phyloP scores from a whole-genome alignment of 2,888 invertebrate species.

The Platynereis dumerilii region DNA sequence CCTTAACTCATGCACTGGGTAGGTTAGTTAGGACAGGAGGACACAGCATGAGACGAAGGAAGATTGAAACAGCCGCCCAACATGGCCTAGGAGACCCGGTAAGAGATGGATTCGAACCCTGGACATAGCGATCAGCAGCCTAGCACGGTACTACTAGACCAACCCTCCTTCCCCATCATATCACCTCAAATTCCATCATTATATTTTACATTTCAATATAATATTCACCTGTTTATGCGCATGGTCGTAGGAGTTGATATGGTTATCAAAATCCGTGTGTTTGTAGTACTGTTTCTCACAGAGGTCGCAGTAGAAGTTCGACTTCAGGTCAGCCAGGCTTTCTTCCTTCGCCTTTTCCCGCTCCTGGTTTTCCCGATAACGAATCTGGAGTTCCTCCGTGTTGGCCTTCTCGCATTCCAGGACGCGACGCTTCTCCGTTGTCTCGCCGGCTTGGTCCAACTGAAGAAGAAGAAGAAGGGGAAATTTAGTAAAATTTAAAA shows the following conservation, averaged over 20 bases:
- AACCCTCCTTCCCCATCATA: too few relatives aligned
- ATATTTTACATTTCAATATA: too few relatives aligned
- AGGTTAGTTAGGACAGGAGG: too few relatives aligned
- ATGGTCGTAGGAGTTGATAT: conserved; percentile 38
- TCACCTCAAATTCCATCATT: too few relatives aligned
- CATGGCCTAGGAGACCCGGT: too few relatives aligned
- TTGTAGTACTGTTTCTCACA: conserved; percentile 37
- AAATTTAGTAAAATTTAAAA: conserved; percentile 3
- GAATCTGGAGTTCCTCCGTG: conserved; percentile 31
- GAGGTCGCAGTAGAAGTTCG: conserved; percentile 32
- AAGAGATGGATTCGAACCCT: too few relatives aligned
- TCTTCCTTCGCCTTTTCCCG: conserved; percentile 24
- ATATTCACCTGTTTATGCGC: conserved; percentile 35
- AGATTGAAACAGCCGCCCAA: too few relatives aligned
- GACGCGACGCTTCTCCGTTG: conserved; percentile 29
- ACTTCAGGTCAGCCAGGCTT: conserved; percentile 31
- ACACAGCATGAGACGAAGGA: too few relatives aligned
- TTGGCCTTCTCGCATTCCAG: conserved; percentile 33
- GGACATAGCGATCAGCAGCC: too few relatives aligned
- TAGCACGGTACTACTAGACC: too few relatives aligned
- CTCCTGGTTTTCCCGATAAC: conserved; percentile 27
- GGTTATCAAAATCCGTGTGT: conserved; percentile 36
- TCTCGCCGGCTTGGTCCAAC: conserved; percentile 34
- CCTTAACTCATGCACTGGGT: too few relatives aligned
- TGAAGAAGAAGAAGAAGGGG: conserved; percentile 1